Percentiles rank a stretch among this genome's conserved stretches.
Evolutionary conservation across 2,888 invertebrate genomes (phyloP).

Genomic region (Dasysyrphus tricinctus): DNA sequence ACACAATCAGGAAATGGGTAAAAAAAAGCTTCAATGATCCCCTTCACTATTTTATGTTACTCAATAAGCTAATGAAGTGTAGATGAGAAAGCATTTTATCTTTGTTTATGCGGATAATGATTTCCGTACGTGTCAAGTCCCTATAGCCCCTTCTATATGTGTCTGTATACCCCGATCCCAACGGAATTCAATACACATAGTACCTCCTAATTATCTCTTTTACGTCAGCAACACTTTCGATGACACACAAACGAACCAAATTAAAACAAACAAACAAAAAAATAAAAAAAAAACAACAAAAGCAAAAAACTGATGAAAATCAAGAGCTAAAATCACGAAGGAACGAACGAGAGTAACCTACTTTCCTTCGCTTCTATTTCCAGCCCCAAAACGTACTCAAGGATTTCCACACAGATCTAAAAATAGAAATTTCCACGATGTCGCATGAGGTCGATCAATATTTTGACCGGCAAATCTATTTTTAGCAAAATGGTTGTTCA

Average conservation of each 20-base stretch:
- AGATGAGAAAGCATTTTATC: slow-evolving; percentile 39
- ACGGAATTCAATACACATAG: slow-evolving; percentile 15
- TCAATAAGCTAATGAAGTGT: slow-evolving; percentile 46
- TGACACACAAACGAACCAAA: slow-evolving; percentile 48
- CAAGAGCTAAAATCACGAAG: slow-evolving; percentile 56
- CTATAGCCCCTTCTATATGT: not conserved
- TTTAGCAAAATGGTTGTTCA: slow-evolving; percentile 76
- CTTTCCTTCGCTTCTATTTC: slow-evolving; percentile 57
- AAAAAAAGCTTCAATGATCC: slow-evolving; percentile 26
- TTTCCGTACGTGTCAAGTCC: slow-evolving; percentile 38
- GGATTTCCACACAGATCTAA: slow-evolving; percentile 64
- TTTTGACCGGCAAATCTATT: slow-evolving; percentile 77
- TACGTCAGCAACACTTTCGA: slow-evolving; percentile 63
- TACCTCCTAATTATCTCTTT: slow-evolving; percentile 40
- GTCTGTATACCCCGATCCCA: not conserved
- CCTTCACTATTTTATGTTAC: slow-evolving; percentile 20
- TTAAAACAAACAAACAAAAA: slow-evolving; percentile 31
- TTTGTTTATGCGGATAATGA: slow-evolving; percentile 39
- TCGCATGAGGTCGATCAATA: slow-evolving; percentile 77
- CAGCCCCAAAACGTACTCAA: slow-evolving; percentile 62
- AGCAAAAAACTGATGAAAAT: slow-evolving; percentile 34
- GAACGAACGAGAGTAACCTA: slow-evolving; percentile 74
- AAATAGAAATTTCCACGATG: slow-evolving; percentile 76
- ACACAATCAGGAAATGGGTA: not conserved
- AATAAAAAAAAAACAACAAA: not conserved